Evolutionary conservation across 2,113 vertebrate genomes (phyloP).

Genomic region (Hiodon alosoides): DNA sequence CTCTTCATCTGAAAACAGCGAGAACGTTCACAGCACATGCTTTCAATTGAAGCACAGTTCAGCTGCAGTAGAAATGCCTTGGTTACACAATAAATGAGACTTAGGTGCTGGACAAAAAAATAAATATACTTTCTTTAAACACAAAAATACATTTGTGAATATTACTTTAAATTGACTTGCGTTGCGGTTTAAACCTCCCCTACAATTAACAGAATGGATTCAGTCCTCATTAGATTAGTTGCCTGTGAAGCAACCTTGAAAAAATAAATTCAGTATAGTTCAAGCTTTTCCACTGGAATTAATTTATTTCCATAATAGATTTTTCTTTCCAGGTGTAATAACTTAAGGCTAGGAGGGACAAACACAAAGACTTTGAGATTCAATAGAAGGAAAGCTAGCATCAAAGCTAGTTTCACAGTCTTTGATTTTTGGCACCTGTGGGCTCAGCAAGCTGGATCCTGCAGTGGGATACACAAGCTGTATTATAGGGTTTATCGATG

Average conservation of each 20-base stretch:
- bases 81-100: not conserved
- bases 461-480: not conserved
- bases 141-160: not conserved
- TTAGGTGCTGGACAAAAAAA: not conserved
- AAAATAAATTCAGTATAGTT: not conserved
- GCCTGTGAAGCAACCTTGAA: not conserved
- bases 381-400: not conserved
- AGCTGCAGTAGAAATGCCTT: slow-evolving; percentile 1
- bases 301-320: not conserved
- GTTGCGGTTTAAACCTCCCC: not conserved
- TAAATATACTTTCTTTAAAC: not conserved
- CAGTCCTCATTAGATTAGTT: not conserved
- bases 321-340: not conserved
- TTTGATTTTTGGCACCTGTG: no score
- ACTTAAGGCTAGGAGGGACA: not conserved
- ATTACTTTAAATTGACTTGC: not conserved
- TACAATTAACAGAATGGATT: not conserved
- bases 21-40: slow-evolving; percentile 32
- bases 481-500: not conserved
- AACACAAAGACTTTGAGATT: not conserved
- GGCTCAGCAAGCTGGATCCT: not conserved
- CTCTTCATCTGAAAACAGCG: slow-evolving; percentile 33
- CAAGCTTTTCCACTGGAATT: not conserved
- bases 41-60: slow-evolving; percentile 19
- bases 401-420: not conserved